Evolutionary conservation across 1,140 invertebrate species (phyloP), one percentile per base, ranked within the genome.

Genomic region (Papilio dardanus): DNA sequence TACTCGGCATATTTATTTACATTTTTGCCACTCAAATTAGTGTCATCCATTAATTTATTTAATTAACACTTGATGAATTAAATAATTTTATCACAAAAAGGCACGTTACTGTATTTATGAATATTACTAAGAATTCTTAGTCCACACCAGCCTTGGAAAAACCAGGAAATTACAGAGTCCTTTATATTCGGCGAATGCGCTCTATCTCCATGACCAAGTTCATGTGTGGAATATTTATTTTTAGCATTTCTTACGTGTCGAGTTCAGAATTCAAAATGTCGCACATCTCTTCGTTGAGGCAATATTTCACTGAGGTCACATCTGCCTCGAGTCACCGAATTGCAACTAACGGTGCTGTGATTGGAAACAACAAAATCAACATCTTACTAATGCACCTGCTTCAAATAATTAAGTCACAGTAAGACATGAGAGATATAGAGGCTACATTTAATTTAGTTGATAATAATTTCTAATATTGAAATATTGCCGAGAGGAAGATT

Each of bases 201-300:
- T 33, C 46, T 73, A 73, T 71, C 68, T 50, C 68, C 24, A 35
- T 68, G 68, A 71, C 71, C 71, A 28, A 31, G 42, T 73, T 73
- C 71, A 33, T 73, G 71, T n/a, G 24, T 58, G 46, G 71, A 54
- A 73, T 73, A 54, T 73, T 73, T 73, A 73, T 73, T 33, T 73
- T 73, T 40, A 10, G 42, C 31, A 54, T 73, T 33, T 58, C 28
- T 54, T 24, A 24, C 24, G n/a, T n/a, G 3, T 12, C 24, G 19
- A 10, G 42, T 58, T 58, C 21, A 12, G 30, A 31, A 73, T 73
- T 35, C 71, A 54, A 73, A 19, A 73, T 73, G 71, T 30, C 28
- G 28, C 6, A 19, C 54, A 21, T 58, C 50, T 28, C 54, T 24
- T 62, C 54, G 54, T 30, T 28, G 24, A 14, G 67, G 30, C 71